Percentiles rank a stretch among this genome's conserved stretches.
phyloP scores from a whole-genome alignment of 2,797 vertebrate species.

The Hapalemur alaotrensis region DNA sequence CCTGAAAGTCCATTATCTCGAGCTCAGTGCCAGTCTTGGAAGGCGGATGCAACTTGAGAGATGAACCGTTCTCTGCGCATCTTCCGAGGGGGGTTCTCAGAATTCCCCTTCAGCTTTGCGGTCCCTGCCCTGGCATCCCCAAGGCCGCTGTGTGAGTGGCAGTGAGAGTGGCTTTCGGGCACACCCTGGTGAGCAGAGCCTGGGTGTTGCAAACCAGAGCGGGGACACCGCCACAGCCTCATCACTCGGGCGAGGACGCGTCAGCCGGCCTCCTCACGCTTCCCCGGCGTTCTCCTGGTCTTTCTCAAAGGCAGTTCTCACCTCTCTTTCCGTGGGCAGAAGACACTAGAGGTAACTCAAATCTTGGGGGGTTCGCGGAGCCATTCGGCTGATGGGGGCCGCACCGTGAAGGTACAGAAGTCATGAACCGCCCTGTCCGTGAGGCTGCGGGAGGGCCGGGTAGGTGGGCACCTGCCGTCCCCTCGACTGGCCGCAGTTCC shows the following conservation, averaged over 20 bases:
- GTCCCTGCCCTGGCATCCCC: background rate
- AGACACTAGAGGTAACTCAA: background rate
- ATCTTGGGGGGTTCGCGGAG: background rate
- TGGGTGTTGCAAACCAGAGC: background rate
- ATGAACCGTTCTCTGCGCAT: rapidly evolving
- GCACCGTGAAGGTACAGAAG: background rate
- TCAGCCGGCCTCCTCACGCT: background rate
- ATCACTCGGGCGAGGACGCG: rapidly evolving
- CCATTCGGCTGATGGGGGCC: background rate
- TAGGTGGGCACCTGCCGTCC: background rate
- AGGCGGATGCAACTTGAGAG: background rate
- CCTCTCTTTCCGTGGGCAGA: background rate
- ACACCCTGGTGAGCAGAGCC: background rate
- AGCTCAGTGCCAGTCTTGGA: background rate
- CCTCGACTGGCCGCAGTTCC: too few species aligned
- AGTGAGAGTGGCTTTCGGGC: background rate
- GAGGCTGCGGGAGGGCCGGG: background rate
- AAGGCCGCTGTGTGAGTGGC: background rate
- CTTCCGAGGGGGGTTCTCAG: background rate
- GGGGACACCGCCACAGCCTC: rapidly evolving
- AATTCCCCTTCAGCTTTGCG: too few species aligned
- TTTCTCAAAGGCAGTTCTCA: background rate
- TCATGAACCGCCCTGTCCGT: background rate
- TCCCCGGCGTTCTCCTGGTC: background rate
- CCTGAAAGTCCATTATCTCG: background rate